Base-by-base conservation (phyloP, 2,113 vertebrate genomes). In the Smithornis capensis region DNA sequence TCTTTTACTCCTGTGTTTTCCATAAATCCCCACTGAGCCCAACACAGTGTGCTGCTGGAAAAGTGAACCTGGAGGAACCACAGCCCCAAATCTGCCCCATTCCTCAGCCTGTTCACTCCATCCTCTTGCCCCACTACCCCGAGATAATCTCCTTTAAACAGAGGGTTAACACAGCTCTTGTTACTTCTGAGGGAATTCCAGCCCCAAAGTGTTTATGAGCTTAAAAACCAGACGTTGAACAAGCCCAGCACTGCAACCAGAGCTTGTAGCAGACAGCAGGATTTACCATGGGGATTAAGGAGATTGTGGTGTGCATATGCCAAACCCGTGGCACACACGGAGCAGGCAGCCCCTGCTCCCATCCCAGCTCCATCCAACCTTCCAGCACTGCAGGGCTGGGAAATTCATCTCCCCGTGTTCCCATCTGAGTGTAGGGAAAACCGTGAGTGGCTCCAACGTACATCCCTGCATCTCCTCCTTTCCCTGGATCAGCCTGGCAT, bases 211-310 rank as follows among this genome's bases (percentile, higher is more conserved):
- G 45, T 94, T 93, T 81, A 89, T 68, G 81, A 90, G 93, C 90
- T 96, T 95, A 94, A 95, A 88, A 94, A 87, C 31, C 93, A 97
- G 85, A 94, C 88, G 82, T 82, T 75, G 86, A 90, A 96, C 94
- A 94, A 96, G 95, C 31, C 82, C 18, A 92, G 59, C 71, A 80
- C 86, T 92, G 79, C 91, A 52, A 83, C 6, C 68, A 7, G 87
- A 63, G 75, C 92, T 95, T 83, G 85, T 50, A 78, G 73, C 92
- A 94, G 87, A 22, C 93, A 90, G 79, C n/a, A 10, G 93, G 90
- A 90, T 94, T 96, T 95, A 90, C 88, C 89, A 80, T 50, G 90
- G 96, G 67, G 82, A 95, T 94, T 94, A 92, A 89, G 94, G 70
- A 93, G 87, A 74, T 87, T 56, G 90, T 78, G 67, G 85, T 2